Evolutionary conservation across 1,140 invertebrate genomes (phyloP), one percentile per base, ranked within the genome.

Genomic region (Rhagoletis pomonella): DNA sequence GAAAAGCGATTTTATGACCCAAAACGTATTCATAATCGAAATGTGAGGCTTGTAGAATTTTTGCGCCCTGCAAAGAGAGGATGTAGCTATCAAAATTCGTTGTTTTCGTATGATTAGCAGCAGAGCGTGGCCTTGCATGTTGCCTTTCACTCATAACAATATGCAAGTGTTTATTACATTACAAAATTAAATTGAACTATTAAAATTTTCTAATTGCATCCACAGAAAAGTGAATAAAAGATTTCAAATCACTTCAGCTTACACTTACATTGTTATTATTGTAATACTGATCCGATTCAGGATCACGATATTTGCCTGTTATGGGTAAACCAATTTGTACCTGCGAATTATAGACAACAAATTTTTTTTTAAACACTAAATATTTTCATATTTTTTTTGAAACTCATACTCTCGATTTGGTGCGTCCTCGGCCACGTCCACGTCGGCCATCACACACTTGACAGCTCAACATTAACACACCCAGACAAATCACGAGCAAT

Each of bases 1-100:
- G 93, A 90, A 98, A 98, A 2, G 96, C 96, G 86, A 98, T 98
- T 94, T 98, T 98, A 93, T 98, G 97, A 5, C 98, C 98, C 88
- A 98, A 92, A 58, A 97, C 96, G 93, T 98, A 98, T 95, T 98
- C 97, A 93, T 97, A 96, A 94, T 98, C 97, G 93, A 98, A 98
- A 93, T 98, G 97, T 0, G 97, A 98, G 4, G 97, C 96, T 86
- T 97, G 94, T n/a, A 96, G 93, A 89, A 98, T 98, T 94, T 97
- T 97, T 0, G 98, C 97, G 47, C 97, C 97, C 97, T 98, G 91
- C 2, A 88, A 87, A 87, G 29, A 29, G 29, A 29, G 29, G 29
- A 29, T 29, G 29, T 29, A 29, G 29, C 29, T 29, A 29, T 29
- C 29, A 29, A 29, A 29, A 29, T 29, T 29, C 29, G 29, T 29